Percentiles rank a stretch among this genome's conserved stretches.
These are phyloP conservation scores for Drosophila carrolli DNA, from an alignment of 1,140 invertebrate genomes.

Conservation along the genomic window DNA sequence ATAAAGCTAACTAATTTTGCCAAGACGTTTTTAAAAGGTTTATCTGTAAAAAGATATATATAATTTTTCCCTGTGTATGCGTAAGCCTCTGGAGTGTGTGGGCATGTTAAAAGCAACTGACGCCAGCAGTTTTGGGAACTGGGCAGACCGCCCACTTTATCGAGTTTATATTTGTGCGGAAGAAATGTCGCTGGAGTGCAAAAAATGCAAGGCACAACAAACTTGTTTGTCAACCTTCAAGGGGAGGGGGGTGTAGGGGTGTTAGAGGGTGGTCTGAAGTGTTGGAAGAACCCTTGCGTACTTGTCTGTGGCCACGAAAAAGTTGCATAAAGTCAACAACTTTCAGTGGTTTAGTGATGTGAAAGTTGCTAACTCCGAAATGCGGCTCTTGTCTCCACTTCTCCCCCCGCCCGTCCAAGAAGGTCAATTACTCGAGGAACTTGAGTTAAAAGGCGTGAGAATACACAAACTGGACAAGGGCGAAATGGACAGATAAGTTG, in stretches of 20 bases:
- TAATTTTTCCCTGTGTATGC: constrained; percentile 3
- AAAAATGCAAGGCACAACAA: constrained; percentile 79
- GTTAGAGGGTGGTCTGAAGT: constrained; percentile 27
- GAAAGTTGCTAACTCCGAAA: constrained; percentile 74
- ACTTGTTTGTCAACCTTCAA: constrained; percentile 71
- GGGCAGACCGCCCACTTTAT: constrained; percentile 56
- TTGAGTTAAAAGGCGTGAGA: constrained; percentile 61
- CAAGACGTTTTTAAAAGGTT: too few species aligned
- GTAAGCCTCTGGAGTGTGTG: constrained; percentile 38
- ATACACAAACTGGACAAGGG: constrained; percentile 34
- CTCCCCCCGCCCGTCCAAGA: constrained; percentile 6
- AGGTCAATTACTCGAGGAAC: constrained; percentile 71
- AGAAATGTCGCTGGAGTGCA: constrained; percentile 73
- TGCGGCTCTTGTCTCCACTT: constrained; percentile 4
- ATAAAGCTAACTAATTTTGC: too few species aligned
- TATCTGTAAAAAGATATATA: too few species aligned
- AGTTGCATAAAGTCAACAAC: constrained; percentile 82
- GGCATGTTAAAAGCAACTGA: constrained; percentile 76
- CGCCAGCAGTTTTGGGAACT: constrained; percentile 69
- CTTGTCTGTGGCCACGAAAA: constrained; percentile 81
- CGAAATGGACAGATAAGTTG: constrained; percentile 23
- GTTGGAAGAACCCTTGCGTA: constrained; percentile 57
- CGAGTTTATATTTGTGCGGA: constrained; percentile 72
- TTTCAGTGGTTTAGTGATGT: constrained; percentile 81
- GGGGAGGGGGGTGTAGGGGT: constrained; percentile 4